Evolutionary conservation across 2,797 vertebrate genomes (phyloP).

Genomic region (Brachymystax lenok): DNA sequence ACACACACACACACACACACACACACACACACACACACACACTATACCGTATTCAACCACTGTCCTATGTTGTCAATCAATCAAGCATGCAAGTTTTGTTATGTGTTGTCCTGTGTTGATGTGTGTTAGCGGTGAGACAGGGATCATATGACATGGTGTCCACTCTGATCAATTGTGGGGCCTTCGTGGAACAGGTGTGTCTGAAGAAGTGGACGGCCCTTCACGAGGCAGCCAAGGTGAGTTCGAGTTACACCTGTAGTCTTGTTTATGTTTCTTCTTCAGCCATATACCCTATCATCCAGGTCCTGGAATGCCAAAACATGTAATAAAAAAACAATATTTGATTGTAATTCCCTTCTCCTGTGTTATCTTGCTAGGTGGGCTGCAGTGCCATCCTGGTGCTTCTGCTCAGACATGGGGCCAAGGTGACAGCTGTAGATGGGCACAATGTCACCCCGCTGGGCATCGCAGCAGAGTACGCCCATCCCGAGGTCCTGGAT

Average conservation of each 20-base stretch:
- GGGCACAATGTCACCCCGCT: conserved; percentile 84
- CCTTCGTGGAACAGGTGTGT: conserved; percentile 82
- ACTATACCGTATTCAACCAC: neutral
- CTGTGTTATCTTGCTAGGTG: conserved; percentile 41
- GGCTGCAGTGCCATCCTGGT: conserved; percentile 76
- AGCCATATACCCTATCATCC: neutral
- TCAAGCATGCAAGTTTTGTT: neutral
- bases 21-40: neutral
- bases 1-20: neutral
- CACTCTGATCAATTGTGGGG: conserved; percentile 79
- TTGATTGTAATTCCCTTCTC: neutral
- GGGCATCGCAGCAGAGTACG: conserved; percentile 80
- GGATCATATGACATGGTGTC: conserved; percentile 78
- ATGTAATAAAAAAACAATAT: neutral
- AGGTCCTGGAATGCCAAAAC: neutral
- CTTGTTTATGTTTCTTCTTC: neutral
- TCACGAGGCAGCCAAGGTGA: conserved; percentile 87
- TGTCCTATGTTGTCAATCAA: neutral
- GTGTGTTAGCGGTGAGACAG: conserved; percentile 71
- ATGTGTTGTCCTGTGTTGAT: neutral
- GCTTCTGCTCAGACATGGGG: conserved; percentile 81
- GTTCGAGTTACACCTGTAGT: neutral
- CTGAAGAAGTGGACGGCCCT: conserved; percentile 81
- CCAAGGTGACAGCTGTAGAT: conserved; percentile 71
- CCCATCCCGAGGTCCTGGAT: conserved; percentile 79